Base-by-base conservation (phyloP, 2,888 invertebrate species). In the Cryptophagus acutangulus region DNA sequence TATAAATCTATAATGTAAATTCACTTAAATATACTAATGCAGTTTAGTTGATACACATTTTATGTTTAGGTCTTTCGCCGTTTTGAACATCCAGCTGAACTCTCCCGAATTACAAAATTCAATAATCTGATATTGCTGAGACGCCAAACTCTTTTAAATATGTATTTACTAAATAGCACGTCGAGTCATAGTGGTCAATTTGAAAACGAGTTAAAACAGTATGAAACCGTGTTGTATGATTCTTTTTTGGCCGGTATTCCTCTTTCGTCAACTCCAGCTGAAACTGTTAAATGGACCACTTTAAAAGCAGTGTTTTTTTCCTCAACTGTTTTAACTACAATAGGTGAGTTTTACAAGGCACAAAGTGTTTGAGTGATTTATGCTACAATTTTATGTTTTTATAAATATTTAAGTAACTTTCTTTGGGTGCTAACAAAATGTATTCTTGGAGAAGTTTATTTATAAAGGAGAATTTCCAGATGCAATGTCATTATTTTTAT, bases 261-360 rank as follows among this genome's bases (percentile, higher is more conserved):
- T 20, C 48, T 58, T 10, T 49, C 52, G 12, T 57, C 54, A 38
- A 61, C 59, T 43, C 57, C 60, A 25, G 41, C 48, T 20, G 77
- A 63, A 29, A 38, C 55, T 13, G 77, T 79, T 52, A 80, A 82
- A 60, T 90, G 90, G 90, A 87, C 82, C 55, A 79, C 83, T 56
- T 69, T 87, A 33, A 87, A 88, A 67, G 84, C 89, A 2, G 84
- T 90, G 28, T 91, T 91, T 71, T 91, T 91, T 65, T 87, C 90
- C 9, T 89, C 90, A 17, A 91, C 91, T 36, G 88, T 92, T 55
- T 78, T 91, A 62, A 91, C 91, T 40, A 92, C 91, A 38, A 91
- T 92, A 70, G 91, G 90, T 88, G 74, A 67, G 55, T 37, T 17
- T 26, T 26, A n/a, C n/a, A n/a, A n/a, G n/a, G n/a, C n/a, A n/a